Conservation (phyloP, 2,113 vertebrate species). For the Hippolais icterina region DNA sequence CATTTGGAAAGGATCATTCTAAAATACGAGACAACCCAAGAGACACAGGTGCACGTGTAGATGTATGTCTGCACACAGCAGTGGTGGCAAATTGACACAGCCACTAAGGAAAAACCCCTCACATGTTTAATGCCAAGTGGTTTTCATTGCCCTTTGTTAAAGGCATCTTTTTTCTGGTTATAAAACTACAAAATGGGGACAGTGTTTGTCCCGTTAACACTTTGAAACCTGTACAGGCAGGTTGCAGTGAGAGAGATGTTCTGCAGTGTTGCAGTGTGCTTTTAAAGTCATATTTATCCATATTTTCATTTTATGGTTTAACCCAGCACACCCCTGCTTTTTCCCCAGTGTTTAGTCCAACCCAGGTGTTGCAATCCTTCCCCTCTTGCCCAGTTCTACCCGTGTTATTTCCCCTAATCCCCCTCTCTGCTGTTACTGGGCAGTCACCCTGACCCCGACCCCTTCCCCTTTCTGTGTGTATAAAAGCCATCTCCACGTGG, state of each 20-base stretch:
- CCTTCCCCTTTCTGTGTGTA: no score
- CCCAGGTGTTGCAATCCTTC: no score
- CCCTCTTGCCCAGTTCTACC: no score
- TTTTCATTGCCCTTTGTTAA: neutral
- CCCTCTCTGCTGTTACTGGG: no score
- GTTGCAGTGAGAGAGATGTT: neutral
- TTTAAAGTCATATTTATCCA: no score
- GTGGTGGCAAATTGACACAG: neutral
- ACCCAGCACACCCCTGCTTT: no score
- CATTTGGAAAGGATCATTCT: neutral
- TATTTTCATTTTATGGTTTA: no score
- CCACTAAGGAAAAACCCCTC: neutral
- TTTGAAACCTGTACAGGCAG: neutral
- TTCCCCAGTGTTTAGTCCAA: no score
- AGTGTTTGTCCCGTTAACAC: neutral
- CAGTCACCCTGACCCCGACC: no score
- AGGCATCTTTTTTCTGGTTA: neutral
- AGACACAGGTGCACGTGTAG: no score
- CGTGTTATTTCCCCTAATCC: no score
- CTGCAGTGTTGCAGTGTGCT: neutral
- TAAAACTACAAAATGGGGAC: neutral
- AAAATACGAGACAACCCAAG: neutral
- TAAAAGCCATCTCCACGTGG: no score
- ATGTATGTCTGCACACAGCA: neutral
- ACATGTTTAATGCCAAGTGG: neutral